phyloP scores from a whole-genome alignment of 2,888 invertebrate genomes.

The Maniola hyperantus region DNA sequence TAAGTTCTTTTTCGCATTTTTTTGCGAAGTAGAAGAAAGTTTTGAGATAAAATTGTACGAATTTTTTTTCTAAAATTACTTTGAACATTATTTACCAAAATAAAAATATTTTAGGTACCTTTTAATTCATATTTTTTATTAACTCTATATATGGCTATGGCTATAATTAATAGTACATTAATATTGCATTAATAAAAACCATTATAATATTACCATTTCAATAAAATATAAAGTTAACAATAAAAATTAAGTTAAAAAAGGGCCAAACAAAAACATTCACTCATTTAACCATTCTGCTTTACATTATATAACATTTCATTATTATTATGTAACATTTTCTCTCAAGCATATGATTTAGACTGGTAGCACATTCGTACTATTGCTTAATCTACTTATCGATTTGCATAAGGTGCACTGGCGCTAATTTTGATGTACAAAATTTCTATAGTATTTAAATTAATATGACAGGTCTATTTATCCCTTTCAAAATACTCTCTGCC shows the following conservation, averaged over 20 bases:
- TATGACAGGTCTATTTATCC: too few species aligned
- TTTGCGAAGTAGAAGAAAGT: too few species aligned
- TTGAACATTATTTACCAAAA: too few species aligned
- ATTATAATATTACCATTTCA: conserved; percentile 20
- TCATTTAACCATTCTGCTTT: conserved; percentile 30
- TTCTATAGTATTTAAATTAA: too few species aligned
- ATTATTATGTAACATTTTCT: conserved; percentile 29
- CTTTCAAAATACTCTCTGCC: too few species aligned
- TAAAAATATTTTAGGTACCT: neutral
- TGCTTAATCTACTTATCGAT: neutral
- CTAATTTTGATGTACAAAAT: too few species aligned
- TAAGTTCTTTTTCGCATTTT: too few species aligned
- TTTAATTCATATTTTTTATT: neutral
- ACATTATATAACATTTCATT: conserved; percentile 26
- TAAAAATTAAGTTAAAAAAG: conserved; percentile 12
- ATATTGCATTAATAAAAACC: conserved; percentile 10
- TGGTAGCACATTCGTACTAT: neutral
- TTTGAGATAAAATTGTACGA: too few species aligned
- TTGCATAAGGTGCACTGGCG: neutral
- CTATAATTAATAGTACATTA: neutral
- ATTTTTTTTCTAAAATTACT: too few species aligned
- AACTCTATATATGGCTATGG: conserved; percentile 9
- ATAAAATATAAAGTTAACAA: conserved; percentile 19
- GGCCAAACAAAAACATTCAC: conserved; percentile 11
- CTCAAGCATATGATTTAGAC: conserved; percentile 25